These are phyloP conservation scores for Podocnemis expansa DNA, from an alignment of 2,113 vertebrate species.

Conservation along the genomic window DNA sequence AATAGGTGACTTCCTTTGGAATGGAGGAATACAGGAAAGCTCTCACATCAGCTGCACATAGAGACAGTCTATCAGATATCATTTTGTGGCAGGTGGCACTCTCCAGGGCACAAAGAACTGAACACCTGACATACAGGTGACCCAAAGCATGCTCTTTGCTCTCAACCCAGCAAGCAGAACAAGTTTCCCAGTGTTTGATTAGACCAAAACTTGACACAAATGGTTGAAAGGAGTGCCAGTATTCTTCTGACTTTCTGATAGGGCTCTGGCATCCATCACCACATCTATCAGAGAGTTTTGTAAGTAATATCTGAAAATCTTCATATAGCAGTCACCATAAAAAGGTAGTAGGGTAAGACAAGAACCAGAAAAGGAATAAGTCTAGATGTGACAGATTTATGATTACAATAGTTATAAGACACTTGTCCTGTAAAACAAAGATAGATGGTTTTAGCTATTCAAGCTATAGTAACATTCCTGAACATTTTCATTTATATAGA, in stretches of 20 bases:
- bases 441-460: not conserved
- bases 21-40: not conserved
- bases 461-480: not conserved
- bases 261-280: not conserved
- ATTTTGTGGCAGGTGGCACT: fast-evolving
- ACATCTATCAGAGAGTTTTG: not conserved
- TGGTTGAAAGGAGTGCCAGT: not conserved
- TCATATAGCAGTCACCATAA: not conserved
- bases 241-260: not conserved
- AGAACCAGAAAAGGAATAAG: not conserved
- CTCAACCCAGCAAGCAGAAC: not conserved
- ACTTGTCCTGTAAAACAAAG: not conserved
- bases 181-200: not conserved
- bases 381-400: not conserved
- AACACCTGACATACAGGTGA: not conserved
- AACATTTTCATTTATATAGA: not conserved
- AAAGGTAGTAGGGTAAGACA: not conserved
- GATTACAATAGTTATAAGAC: not conserved
- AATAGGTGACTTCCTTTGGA: not conserved
- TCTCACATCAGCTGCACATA: not conserved
- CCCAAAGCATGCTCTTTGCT: not conserved
- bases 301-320: not conserved
- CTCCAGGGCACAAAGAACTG: fast-evolving
- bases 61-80: not conserved
- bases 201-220: not conserved